Percentiles rank a stretch among this genome's conserved stretches.
Evolutionary conservation across 2,888 invertebrate species (phyloP).

Genomic region (Apamea crenata): DNA sequence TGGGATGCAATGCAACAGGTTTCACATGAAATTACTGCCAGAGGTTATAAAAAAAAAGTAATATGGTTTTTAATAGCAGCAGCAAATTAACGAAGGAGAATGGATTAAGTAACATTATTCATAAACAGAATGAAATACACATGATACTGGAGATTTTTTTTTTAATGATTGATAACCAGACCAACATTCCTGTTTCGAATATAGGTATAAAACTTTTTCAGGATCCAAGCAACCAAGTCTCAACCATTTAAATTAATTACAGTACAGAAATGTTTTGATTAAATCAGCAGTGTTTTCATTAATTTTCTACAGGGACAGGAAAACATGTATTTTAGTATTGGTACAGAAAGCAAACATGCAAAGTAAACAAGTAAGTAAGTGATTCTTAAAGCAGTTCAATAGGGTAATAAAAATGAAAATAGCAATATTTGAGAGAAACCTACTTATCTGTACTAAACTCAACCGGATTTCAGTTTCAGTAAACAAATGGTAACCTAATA

Average conservation of each 20-base stretch:
- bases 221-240: background rate
- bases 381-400: background rate
- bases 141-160: background rate
- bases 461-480: background rate
- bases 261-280: background rate
- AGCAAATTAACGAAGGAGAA: background rate
- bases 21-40: background rate
- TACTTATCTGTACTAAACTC: background rate
- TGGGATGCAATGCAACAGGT: slow-evolving; percentile 1
- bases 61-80: slow-evolving; percentile 8
- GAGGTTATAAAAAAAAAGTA: background rate
- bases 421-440: background rate
- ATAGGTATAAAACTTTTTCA: background rate
- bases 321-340: background rate
- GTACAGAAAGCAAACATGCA: background rate
- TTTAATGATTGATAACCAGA: background rate
- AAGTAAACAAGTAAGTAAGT: background rate
- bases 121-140: background rate
- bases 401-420: background rate
- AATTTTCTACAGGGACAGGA: background rate
- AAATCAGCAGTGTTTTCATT: background rate
- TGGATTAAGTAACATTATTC: background rate
- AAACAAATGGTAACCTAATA: slow-evolving; percentile 7
- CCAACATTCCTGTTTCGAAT: background rate
- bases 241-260: background rate